Evolutionary conservation across 2,888 invertebrate species (phyloP), one percentile per base, ranked within the genome.

Genomic region (Epistrophella euchroma): DNA sequence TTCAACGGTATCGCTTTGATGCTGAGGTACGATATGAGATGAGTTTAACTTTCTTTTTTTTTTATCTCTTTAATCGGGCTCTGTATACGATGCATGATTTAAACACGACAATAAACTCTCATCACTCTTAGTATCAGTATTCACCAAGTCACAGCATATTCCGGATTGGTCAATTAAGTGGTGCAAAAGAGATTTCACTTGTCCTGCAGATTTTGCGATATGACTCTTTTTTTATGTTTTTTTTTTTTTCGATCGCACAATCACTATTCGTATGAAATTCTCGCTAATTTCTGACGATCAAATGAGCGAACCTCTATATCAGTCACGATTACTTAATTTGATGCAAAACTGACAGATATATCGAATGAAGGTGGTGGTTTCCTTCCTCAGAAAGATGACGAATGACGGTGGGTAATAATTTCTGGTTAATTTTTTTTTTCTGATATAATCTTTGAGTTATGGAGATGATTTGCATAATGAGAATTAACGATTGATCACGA

Each of bases 131-230:
- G 17, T 32, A n/a, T 35, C 60, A 66, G 17, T 70, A 62, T 45
- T 32, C 37, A 55, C 35, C 43, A 50, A 35, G 68, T 19, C 73
- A 43, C 68, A 7, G 6, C 19, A 22, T 66, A 68, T 74, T 73
- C 77, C 60, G 55, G 70, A 78, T 56, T 84, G 75, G 79, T 64
- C 66, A 58, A 37, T 76, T 72, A 80, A 85, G 79, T 85, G 80
- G 84, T 76, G 75, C 66, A 76, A 85, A 68, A 71, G 72, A 80
- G 72, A 80, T 85, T 85, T 85, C 79, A 80, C 84, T 74, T 75
- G 72, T 11, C 47, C 50, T 40, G 55, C 7, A 13, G 70, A 22
- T 40, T 22, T 55, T 32, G 15, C 32, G 43, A 28, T 56, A 72
- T 28, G 11, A 62, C 11, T 50, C 22, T 52, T 28, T 37, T 28